phyloP scores from a whole-genome alignment of 2,888 invertebrate genomes.

The Cynaeus angustus region DNA sequence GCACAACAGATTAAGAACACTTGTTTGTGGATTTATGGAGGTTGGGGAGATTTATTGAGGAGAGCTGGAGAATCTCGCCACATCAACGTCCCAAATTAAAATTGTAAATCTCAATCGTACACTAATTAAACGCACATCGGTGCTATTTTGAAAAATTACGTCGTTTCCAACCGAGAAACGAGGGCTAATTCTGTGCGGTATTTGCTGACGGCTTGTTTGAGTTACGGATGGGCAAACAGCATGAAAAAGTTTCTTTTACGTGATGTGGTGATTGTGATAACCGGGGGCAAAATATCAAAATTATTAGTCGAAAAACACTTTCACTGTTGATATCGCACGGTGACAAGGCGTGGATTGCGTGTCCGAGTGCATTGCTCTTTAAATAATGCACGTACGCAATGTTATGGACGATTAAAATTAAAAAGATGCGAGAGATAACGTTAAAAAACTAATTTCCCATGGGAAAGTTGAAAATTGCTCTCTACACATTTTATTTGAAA shows the following conservation, averaged over 20 bases:
- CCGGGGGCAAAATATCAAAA: too few relatives aligned
- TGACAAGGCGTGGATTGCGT: too few relatives aligned
- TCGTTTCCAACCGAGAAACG: background rate
- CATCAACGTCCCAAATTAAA: constrained; percentile 39
- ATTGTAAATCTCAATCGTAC: constrained; percentile 37
- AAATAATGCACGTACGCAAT: too few relatives aligned
- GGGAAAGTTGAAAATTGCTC: too few relatives aligned
- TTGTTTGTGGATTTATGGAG: constrained; percentile 47
- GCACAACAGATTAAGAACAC: constrained; percentile 48
- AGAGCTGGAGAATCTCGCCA: constrained; percentile 25
- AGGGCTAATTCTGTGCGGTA: constrained; percentile 8
- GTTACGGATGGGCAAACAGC: constrained; percentile 2
- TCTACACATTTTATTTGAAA: too few relatives aligned
- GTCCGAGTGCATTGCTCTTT: too few relatives aligned
- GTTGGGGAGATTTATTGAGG: constrained; percentile 31
- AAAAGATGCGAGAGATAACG: too few relatives aligned
- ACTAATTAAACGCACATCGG: constrained; percentile 17
- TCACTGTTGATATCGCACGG: too few relatives aligned
- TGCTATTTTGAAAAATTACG: constrained; percentile 6
- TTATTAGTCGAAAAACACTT: too few relatives aligned
- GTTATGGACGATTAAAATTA: too few relatives aligned
- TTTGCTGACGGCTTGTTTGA: constrained; percentile 15
- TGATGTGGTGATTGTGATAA: background rate
- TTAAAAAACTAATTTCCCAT: too few relatives aligned
- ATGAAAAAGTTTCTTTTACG: constrained; percentile 7